Evolutionary conservation across 2,888 invertebrate species (phyloP).

Genomic region (Hermaeophaga mercurialis): DNA sequence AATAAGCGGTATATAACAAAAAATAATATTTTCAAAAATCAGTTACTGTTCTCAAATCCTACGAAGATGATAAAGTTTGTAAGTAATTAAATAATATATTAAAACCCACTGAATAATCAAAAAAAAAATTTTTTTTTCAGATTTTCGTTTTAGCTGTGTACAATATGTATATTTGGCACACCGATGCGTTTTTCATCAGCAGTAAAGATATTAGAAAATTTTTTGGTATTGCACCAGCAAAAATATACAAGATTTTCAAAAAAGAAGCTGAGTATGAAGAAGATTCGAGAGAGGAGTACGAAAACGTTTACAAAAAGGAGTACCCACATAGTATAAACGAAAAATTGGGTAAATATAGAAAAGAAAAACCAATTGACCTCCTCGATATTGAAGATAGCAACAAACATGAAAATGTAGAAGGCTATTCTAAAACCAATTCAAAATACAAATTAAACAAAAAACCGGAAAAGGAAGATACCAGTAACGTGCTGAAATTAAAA

Average conservation of each 20-base stretch:
- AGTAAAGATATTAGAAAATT: slow-evolving; percentile 7
- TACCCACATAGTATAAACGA: slow-evolving; percentile 11
- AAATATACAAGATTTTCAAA: not conserved
- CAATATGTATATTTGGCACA: not conserved
- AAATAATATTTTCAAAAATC: not conserved
- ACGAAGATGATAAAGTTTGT: slow-evolving; percentile 7
- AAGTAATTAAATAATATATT: not conserved
- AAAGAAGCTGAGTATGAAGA: slow-evolving; percentile 4
- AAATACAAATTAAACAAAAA: not conserved
- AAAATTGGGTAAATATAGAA: not conserved
- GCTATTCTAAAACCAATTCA: not conserved
- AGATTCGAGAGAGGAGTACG: not conserved
- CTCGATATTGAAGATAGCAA: slow-evolving; percentile 9
- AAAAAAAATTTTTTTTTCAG: not conserved
- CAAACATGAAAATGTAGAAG: slow-evolving; percentile 1
- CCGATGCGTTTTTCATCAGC: slow-evolving; percentile 8
- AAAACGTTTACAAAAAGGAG: not conserved
- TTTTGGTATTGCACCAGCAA: slow-evolving; percentile 12
- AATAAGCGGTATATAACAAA: slow-evolving; percentile 6
- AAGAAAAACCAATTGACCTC: not conserved
- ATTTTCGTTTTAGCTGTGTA: not conserved
- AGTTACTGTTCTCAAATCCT: not conserved
- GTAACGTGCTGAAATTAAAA: slow-evolving; percentile 4
- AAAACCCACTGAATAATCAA: not conserved
- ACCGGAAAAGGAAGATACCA: not conserved